Evolutionary conservation across 2,888 invertebrate species (phyloP).

Genomic region (Petrophora chlorosata): DNA sequence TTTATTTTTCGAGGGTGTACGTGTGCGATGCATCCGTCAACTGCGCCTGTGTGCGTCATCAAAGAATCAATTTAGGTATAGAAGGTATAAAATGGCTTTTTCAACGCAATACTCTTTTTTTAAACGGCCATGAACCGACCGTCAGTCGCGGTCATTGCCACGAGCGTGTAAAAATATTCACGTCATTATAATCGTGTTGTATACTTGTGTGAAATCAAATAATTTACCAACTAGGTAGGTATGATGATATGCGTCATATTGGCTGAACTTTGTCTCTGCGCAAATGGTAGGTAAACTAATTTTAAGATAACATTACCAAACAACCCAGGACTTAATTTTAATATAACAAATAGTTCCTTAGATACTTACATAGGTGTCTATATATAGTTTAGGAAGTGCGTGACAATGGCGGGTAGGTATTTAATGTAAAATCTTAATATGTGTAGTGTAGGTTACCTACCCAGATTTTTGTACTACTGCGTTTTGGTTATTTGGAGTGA

Average conservation of each 20-base stretch:
- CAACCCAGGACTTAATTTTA: no score
- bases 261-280: no score
- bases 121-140: conserved; percentile 78
- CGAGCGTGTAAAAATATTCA: conserved; percentile 74
- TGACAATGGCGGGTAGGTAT: no score
- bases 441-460: no score
- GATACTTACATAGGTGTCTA: no score
- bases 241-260: neutral
- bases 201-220: conserved; percentile 29
- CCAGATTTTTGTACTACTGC: no score
- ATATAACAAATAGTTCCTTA: no score
- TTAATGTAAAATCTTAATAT: no score
- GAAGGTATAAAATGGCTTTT: conserved; percentile 50
- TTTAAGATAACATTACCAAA: no score
- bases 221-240: conserved; percentile 2
- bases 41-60: conserved; percentile 20
- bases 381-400: no score
- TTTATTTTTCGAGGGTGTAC: conserved; percentile 56
- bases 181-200: conserved; percentile 58
- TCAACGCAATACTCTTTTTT: conserved; percentile 61
- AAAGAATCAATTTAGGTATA: conserved; percentile 41
- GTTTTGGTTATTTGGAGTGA: no score
- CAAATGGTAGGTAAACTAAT: no score
- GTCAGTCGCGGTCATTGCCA: conserved; percentile 78
- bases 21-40: conserved; percentile 40